Evolutionary conservation across 2,888 invertebrate species (phyloP), one percentile per base, ranked within the genome.

Genomic region (Drosophila multiciliata): DNA sequence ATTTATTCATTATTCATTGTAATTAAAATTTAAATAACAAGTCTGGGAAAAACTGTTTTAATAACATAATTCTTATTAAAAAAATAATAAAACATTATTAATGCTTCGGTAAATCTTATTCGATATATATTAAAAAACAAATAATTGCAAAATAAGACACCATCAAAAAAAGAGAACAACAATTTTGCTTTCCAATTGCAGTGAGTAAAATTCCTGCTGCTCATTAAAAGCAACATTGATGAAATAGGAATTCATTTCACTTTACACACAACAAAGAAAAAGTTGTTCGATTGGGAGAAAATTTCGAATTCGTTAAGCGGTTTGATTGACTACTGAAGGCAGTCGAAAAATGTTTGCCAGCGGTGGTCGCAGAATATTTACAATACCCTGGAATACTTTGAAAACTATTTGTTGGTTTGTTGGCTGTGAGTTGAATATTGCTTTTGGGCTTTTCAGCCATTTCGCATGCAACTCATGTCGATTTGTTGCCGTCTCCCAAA

Each of bases 401-500:
- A 68, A 54, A 68, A 67, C 68, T 75, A 63, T 75, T 80, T 71
- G 66, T 29, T 29, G 29, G 29, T 29, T 29, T 29, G 29, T 50
- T 64, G 45, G 64, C 66, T 79, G 52, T 57, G 55, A 65, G 75
- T 65, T 71, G 68, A 66, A 80, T 79, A 80, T 80, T 80, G 80
- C 83, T 82, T 79, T 73, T 75, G 73, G 89, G 72, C 68, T 52
- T 59, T 45, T 49, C 54, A 52, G 77, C 53, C 66, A 80, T 86
- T 83, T 75, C 58, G 36, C 66, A 84, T 87, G 85, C 85, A 71
- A 62, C 87, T 62, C 82, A 65, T 75, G 70, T 73, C 64, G 68
- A 17, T 40, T 33, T 26, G 17, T 49, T 45, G 20, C 55, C 29
- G 48, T 35, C 48, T 50, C 7, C 35, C 40, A 66, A 35, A 38